These are phyloP conservation scores for Mimumesa dahlbomi DNA, from an alignment of 2,888 invertebrate genomes.

Conservation along the genomic window DNA sequence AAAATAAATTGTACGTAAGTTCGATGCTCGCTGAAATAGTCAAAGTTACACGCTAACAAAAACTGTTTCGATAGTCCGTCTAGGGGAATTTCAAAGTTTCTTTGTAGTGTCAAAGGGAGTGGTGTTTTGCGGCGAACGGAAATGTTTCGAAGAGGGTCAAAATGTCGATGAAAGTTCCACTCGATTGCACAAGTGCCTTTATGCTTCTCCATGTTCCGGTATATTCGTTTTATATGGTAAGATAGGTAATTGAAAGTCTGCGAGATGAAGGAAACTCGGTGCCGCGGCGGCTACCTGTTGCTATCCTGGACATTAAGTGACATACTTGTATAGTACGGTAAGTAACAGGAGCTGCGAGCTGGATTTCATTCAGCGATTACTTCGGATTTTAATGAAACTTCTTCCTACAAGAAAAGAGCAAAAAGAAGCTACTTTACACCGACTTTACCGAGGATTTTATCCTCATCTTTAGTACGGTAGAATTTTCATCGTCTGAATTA, in stretches of 20 bases:
- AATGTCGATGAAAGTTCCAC: conserved; percentile 19
- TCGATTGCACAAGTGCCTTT: conserved; percentile 21
- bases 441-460: too few species aligned
- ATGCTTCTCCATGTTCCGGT: conserved; percentile 12
- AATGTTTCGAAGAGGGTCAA: conserved; percentile 10
- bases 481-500: neutral
- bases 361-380: conserved; percentile 42
- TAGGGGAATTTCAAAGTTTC: conserved; percentile 33
- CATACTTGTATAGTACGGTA: too few species aligned
- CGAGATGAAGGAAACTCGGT: conserved; percentile 55
- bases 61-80: conserved; percentile 25
- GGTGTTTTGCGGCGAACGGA: neutral
- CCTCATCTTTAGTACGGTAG: too few species aligned
- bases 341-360: conserved; percentile 42
- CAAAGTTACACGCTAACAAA: too few species aligned
- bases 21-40: too few species aligned
- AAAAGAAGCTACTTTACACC: too few species aligned
- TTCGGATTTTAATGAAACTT: conserved; percentile 47
- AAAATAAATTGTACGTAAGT: too few species aligned
- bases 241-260: conserved; percentile 48
- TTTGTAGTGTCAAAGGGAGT: neutral
- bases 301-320: conserved; percentile 61
- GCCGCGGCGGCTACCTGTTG: conserved; percentile 60
- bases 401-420: neutral
- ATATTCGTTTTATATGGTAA: conserved; percentile 57